A percentile compares a stretch with the other conserved stretches of the same genome.
phyloP scores from a whole-genome alignment of 2,888 invertebrate genomes.

The Sarcophaga caerulescens region DNA sequence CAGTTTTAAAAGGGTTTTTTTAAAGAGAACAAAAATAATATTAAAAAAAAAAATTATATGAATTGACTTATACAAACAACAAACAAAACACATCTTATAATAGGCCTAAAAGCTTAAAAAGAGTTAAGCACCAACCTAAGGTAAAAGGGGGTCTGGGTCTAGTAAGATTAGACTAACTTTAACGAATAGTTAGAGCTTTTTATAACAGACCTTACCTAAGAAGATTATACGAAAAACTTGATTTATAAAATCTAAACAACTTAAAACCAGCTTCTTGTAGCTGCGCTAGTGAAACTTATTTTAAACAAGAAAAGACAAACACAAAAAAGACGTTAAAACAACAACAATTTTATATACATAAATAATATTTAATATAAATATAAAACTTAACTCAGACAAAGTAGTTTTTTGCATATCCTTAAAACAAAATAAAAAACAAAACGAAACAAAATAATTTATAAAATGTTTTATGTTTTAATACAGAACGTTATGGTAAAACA shows the following conservation, averaged over 20 bases:
- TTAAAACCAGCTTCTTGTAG: conserved; percentile 62
- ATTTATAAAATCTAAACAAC: conserved; percentile 43
- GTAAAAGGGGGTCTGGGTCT: conserved; percentile 19
- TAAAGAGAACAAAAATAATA: conserved; percentile 55
- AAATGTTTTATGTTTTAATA: conserved; percentile 38
- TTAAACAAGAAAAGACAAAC: conserved; percentile 70
- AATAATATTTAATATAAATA: conserved; percentile 50
- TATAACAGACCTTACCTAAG: conserved; percentile 66
- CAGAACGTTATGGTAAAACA: conserved; percentile 11
- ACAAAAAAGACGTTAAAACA: conserved; percentile 61
- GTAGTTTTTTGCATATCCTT: conserved; percentile 79
- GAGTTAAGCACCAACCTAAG: conserved; percentile 39
- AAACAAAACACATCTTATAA: conserved; percentile 46
- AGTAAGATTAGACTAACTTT: conserved; percentile 53
- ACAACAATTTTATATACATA: not conserved
- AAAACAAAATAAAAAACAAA: conserved; percentile 61
- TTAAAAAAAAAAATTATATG: conserved; percentile 28
- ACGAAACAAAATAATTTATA: conserved; percentile 38
- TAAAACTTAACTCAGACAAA: conserved; percentile 76
- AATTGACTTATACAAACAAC: conserved; percentile 59
- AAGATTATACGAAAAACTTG: conserved; percentile 54
- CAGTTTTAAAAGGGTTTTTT: conserved; percentile 58
- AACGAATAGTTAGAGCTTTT: conserved; percentile 65
- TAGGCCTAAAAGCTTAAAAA: conserved; percentile 61
- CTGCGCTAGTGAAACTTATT: conserved; percentile 53